Conservation (phyloP, 2,113 vertebrate genomes). For the Chaetops frenatus region DNA sequence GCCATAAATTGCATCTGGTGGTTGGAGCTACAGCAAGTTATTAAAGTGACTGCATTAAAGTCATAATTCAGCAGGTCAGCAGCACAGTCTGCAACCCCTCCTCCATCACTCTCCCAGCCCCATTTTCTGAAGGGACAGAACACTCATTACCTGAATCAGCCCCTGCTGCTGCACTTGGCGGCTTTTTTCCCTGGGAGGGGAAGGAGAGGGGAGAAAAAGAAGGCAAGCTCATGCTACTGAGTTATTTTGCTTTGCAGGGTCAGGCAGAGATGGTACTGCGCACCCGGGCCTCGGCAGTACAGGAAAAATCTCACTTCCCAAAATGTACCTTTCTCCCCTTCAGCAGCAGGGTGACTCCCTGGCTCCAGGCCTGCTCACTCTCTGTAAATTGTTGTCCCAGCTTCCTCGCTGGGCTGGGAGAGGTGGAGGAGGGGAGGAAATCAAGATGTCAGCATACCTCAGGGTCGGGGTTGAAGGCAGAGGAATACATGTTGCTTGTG, state of each 20-base stretch:
- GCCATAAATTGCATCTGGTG: constrained; percentile 63
- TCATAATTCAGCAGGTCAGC: constrained; percentile 57
- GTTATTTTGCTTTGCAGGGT: background rate
- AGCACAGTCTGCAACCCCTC: constrained; percentile 12
- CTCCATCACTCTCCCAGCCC: constrained; percentile 21
- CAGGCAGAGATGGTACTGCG: background rate
- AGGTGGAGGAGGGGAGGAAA: background rate
- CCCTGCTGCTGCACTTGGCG: background rate
- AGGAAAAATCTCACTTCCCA: background rate
- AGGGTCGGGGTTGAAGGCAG: background rate
- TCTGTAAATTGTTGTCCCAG: background rate
- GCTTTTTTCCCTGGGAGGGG: background rate
- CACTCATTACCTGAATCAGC: background rate
- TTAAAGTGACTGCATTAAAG: constrained; percentile 59
- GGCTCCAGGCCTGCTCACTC: background rate
- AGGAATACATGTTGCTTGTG: background rate
- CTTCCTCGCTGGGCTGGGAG: background rate
- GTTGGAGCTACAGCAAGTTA: constrained; percentile 59
- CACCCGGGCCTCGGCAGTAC: background rate
- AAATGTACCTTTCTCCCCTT: background rate
- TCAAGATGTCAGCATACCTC: background rate
- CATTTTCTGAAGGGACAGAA: background rate
- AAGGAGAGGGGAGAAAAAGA: background rate
- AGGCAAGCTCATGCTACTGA: background rate
- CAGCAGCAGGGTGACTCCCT: background rate